Evolutionary conservation across 1,140 invertebrate species (phyloP), one percentile per base, ranked within the genome.

Genomic region (Brachionus angularis): DNA sequence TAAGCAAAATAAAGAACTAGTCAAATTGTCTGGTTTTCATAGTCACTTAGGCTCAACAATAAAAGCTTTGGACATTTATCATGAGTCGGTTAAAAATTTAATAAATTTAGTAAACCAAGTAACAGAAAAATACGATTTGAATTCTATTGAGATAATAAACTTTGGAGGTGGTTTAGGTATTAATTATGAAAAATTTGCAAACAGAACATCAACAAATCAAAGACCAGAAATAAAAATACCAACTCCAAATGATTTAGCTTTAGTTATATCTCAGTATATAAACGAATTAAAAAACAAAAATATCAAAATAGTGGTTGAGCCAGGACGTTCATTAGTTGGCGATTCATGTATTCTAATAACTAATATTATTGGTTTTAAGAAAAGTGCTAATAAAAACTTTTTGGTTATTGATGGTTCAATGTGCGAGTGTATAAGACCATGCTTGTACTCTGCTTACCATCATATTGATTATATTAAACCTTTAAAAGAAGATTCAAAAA

Each of bases 151-250:
- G 23, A 76, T 76, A 58, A 33, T 82, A 5, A 79, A 83, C 73
- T 73, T 83, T 27, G 82, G 82, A 2, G 82, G 82, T 18, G 81
- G 81, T 14, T 74, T 83, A 21, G 80, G 76, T 7, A 79, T 82
- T 12, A 74, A 77, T 64, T 81, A 83, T 46, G 64, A 58, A 25
- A 72, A 58, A 61, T 72, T 75, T 69, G 74, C 76, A 50, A 55
- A 58, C 18, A 44, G 49, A 18, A 73, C 58, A n/a, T 33, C 25
- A 5, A 23, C 39, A 12, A 33, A 12, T 36, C 14, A 5, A 10
- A 49, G 14, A 50, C 2, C 10, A 23, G 16, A 29, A n/a, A 34
- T 36, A 1, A 16, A 25, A 46, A 72, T 71, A 12, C 76, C 74
- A 7, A 72, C 25, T 27, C 74, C 67, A 25, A 53, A 7, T 46